Evolutionary conservation across 2,113 vertebrate genomes (phyloP).

Genomic region (Pseudopipra pipra): DNA sequence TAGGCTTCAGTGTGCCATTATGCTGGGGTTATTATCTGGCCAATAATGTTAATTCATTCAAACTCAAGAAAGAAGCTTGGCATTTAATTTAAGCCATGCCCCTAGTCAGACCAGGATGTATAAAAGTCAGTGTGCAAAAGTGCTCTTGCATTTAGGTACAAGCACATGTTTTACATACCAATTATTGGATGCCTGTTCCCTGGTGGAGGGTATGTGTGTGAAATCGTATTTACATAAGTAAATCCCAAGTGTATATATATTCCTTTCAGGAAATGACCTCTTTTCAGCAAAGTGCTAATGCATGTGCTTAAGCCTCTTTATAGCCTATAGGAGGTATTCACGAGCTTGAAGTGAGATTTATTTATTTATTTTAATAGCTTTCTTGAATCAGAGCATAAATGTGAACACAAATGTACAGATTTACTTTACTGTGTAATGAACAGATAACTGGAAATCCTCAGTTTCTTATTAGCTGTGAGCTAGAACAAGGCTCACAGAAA

Average conservation of each 20-base stretch:
- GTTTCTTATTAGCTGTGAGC: not conserved
- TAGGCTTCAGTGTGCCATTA: constrained; percentile 38
- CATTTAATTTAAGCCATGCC: constrained; percentile 57
- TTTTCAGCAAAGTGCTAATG: constrained; percentile 48
- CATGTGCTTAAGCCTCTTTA: constrained; percentile 35
- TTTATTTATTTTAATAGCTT: not conserved
- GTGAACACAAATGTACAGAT: not conserved
- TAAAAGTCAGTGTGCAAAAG: constrained; percentile 7
- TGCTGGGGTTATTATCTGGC: constrained; percentile 48
- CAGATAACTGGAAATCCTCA: not conserved
- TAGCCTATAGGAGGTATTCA: constrained; percentile 22
- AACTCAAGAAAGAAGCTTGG: constrained; percentile 43
- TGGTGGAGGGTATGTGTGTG: constrained; percentile 13
- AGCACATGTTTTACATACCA: not conserved
- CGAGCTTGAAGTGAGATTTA: not conserved
- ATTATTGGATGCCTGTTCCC: not conserved
- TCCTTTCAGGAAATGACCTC: constrained; percentile 60
- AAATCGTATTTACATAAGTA: constrained; percentile 55
- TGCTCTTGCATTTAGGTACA: not conserved
- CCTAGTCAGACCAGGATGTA: not conserved
- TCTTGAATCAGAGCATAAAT: not conserved
- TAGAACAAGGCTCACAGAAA: not conserved
- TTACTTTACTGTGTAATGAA: not conserved
- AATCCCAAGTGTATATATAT: constrained; percentile 21
- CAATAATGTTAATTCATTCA: constrained; percentile 60